Evolutionary conservation across 2,888 invertebrate genomes (phyloP), one percentile per base, ranked within the genome.

Genomic region (Apodemia mormo): DNA sequence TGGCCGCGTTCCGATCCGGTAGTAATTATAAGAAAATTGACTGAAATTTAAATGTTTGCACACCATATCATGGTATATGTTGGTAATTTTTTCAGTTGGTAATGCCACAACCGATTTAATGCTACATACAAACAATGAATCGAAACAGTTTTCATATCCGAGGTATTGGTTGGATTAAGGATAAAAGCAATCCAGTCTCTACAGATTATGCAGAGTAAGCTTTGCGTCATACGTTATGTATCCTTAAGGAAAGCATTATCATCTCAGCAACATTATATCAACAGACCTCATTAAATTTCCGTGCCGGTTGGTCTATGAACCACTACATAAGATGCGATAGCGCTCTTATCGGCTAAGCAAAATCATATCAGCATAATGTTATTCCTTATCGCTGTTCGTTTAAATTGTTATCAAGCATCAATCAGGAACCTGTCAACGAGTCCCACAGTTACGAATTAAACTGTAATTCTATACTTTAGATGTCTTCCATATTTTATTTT

Each of bases 291-390:
- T 64, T 64, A 64, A 64, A 64, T 64, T 64, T 37, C 61, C 14
- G 61, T 7, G 7, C 33, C 12, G 33, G 61, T 33, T 61, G 30
- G 33, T 61, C 61, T 64, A 37, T 33, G n/a, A 64, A 33, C 61
- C 33, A 37, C 61, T 64, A 45, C 45, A 33, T 69, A 65, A 56
- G 40, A 54, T 33, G 22, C 58, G 72, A 72, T 70, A 74, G 68
- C 52, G 75, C 70, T 75, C 78, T 77, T 83, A 82, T 82, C 80
- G 76, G 67, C 71, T 68, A 69, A 75, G 78, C 79, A 74, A 81
- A 85, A 83, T 81, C 80, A 80, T 78, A 83, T 80, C 80, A 76
- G n/a, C 52, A 54, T 54, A 54, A 54, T 54, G 52, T 54, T 22
- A 6, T 22, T 54, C 12, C 56, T 66, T 66, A 66, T 66, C 66